Evolutionary conservation across 2,797 vertebrate species (phyloP), one percentile per base, ranked within the genome.

Genomic region (Pteropus rufus): DNA sequence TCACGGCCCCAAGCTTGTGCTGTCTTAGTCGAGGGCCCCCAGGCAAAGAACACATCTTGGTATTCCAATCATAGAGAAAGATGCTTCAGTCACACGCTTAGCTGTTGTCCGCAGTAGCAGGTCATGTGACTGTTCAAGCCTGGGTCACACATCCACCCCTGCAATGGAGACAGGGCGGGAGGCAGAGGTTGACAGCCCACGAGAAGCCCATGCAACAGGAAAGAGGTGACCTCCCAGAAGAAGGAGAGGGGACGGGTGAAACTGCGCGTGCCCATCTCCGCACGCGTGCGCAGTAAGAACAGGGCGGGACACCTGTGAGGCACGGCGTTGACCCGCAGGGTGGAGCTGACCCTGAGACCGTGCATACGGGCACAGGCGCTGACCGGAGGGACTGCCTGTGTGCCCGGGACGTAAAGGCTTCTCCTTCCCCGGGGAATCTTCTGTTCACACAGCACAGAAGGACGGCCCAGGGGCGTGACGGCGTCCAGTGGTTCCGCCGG

Each of bases 401-500:
- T 16, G 15, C 31, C 69, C 39, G 18, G 56, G 31, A 21, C n/a
- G 1, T 49, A 49, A 49, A 49, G 62, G 21, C 9, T 3, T 65
- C 31, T 39, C 9, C 11, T 64, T 64, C 54, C 70, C 54, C 9
- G 23, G 44, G 77, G 49, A 67, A 16, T 26, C 29, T 18, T 19
- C 39, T 52, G 11, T 39, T 65, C 39, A 2, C 3, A 34, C 5
- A 36, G 46, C 9, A 24, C 46, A 16, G 14, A 65, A 72, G 18
- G 26, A 34, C 1, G 5, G 34, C n/a, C n/a, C 0, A 0, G 19
- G 14, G 46, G 44, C 41, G 21, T 1, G 58, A 12, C 4, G 4
- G 10, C 31, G 26, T 65, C 3, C 0, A 3, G 26, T 29, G 16
- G 18, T 69, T 49, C 36, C 80, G 21, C 54, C 5, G 5, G 7